Evolutionary conservation across 2,797 vertebrate species (phyloP).

Genomic region (Semaprochilodus insignis): DNA sequence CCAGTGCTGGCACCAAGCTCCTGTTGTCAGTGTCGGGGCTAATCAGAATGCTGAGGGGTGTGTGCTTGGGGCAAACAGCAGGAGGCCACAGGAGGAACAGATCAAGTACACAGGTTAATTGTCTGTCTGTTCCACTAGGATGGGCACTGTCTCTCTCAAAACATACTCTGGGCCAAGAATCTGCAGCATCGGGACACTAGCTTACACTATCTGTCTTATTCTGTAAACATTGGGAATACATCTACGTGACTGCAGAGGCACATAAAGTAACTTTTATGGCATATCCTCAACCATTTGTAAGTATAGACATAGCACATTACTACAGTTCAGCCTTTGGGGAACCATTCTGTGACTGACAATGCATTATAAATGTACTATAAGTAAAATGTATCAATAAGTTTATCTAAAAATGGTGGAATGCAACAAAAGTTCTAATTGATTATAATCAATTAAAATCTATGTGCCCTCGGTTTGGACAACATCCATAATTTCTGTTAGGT

Average conservation of each 20-base stretch:
- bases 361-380: no score
- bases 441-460: no score
- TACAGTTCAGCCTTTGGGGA: neutral
- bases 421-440: no score
- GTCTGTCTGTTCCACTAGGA: slow-evolving; percentile 67
- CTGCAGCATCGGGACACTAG: slow-evolving; percentile 20
- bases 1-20: slow-evolving; percentile 66
- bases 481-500: no score
- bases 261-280: neutral
- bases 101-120: slow-evolving; percentile 69
- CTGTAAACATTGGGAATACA: neutral
- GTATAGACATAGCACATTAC: neutral
- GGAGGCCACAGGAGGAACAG: slow-evolving; percentile 58
- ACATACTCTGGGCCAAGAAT: slow-evolving; percentile 32
- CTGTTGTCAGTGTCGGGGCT: slow-evolving; percentile 76
- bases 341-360: neutral
- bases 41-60: slow-evolving; percentile 67
- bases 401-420: no score
- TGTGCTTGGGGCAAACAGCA: slow-evolving; percentile 56
- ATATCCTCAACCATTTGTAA: neutral
- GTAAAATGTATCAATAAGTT: no score
- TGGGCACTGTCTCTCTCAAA: slow-evolving; percentile 20
- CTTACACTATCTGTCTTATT: slow-evolving; percentile 12
- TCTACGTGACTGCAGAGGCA: neutral
- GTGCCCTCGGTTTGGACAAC: no score